Conservation (phyloP, 2,888 invertebrate species). For the Pocota personata region DNA sequence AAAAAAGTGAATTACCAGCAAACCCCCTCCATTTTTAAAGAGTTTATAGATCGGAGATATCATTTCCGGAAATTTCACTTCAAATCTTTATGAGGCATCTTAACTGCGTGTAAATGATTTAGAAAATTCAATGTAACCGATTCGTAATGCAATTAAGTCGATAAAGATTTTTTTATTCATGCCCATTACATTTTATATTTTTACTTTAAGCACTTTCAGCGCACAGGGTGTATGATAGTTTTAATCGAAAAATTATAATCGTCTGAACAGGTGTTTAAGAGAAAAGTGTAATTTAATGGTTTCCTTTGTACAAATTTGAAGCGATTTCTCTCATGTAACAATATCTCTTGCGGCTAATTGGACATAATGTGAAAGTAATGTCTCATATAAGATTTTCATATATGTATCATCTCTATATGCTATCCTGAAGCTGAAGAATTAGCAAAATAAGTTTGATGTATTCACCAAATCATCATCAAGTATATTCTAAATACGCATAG, state of each 20-base stretch:
- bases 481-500: no score
- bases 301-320: no score
- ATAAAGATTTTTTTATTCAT: neutral
- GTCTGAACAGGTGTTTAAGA: no score
- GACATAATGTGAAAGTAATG: no score
- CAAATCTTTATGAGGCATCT: slow-evolving; percentile 11
- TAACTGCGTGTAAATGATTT: slow-evolving; percentile 1
- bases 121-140: neutral
- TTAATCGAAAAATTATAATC: neutral
- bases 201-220: neutral
- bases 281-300: no score
- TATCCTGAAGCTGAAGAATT: no score
- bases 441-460: no score
- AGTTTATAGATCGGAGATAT: slow-evolving; percentile 1
- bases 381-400: no score
- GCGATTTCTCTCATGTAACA: no score
- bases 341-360: no score
- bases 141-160: slow-evolving; percentile 5
- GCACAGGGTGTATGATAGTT: neutral
- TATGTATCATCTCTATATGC: no score
- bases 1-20: neutral
- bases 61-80: slow-evolving; percentile 42
- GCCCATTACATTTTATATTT: neutral
- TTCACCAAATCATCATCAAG: no score
- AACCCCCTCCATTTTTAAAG: neutral